Evolutionary conservation across 30 jellyfish, hydroid and myxozoan genomes (phyloP).

Genomic region (Cassiopea xamachana): DNA sequence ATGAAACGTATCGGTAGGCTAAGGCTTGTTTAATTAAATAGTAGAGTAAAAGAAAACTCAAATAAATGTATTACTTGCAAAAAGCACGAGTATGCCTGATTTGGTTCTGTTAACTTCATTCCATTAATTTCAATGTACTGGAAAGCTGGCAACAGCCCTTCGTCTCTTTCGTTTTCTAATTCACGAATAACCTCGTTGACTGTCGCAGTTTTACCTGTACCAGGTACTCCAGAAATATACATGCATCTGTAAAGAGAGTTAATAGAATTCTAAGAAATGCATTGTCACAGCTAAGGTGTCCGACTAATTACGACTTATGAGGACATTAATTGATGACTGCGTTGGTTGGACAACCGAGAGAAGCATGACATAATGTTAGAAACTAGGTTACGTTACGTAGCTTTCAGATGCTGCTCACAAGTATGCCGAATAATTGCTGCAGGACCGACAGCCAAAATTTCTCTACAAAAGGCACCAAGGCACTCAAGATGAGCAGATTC

Average conservation of each 20-base stretch:
- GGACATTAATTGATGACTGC: background rate
- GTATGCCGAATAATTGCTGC: background rate
- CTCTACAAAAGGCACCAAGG: background rate
- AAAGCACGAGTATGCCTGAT: constrained; percentile 82
- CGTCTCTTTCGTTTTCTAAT: constrained; percentile 52
- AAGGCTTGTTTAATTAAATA: background rate
- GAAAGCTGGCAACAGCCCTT: constrained; percentile 61
- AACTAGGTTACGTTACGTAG: background rate
- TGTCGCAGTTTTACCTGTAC: constrained; percentile 98
- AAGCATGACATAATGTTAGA: background rate
- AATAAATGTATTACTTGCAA: constrained; percentile 59
- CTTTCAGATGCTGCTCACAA: background rate
- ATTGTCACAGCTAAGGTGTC: background rate
- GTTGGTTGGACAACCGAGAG: background rate
- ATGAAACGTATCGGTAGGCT: background rate
- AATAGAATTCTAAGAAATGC: background rate
- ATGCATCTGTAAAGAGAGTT: constrained; percentile 75
- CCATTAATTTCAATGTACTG: constrained; percentile 91
- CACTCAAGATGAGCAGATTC: background rate
- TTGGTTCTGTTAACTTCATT: constrained; percentile 95
- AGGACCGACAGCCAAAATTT: background rate
- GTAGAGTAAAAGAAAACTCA: background rate
- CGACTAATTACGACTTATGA: background rate
- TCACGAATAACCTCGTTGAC: constrained; percentile 85
- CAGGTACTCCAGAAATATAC: constrained; percentile 98